phyloP scores from a whole-genome alignment of 2,113 vertebrate genomes.

The Furnarius figulus region DNA sequence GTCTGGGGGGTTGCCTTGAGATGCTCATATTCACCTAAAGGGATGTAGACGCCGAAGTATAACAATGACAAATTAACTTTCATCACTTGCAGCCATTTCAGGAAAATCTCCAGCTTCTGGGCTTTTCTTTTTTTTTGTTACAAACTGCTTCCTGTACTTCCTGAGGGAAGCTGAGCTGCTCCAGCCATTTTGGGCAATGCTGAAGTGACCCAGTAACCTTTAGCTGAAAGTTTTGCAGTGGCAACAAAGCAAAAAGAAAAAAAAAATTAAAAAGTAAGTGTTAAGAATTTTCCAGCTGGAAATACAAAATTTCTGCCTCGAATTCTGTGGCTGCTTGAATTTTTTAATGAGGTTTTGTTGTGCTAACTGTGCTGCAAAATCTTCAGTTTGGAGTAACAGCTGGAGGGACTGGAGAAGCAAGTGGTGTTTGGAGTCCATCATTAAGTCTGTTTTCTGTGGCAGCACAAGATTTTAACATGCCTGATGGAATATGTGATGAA shows the following conservation, averaged over 20 bases:
- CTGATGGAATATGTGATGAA: not conserved
- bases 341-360: not conserved
- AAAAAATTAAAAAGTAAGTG: accelerated
- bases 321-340: not conserved
- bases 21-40: not conserved
- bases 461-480: not conserved
- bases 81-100: not conserved
- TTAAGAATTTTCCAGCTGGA: not conserved
- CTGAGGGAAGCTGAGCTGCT: not conserved
- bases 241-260: accelerated
- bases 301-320: not conserved
- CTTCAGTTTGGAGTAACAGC: not conserved
- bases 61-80: conserved; percentile 27
- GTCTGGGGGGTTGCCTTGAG: not conserved
- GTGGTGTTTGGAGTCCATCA: not conserved
- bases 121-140: not conserved
- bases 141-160: not conserved
- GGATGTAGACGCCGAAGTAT: not conserved
- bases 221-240: not conserved
- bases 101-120: not conserved
- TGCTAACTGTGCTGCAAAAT: not conserved
- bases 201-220: not conserved
- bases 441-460: not conserved
- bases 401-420: not conserved
- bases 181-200: not conserved